Percentiles rank a stretch among this genome's conserved stretches.
Evolutionary conservation across 2,888 invertebrate species (phyloP).

Genomic region (Sphaeridia pumilis): DNA sequence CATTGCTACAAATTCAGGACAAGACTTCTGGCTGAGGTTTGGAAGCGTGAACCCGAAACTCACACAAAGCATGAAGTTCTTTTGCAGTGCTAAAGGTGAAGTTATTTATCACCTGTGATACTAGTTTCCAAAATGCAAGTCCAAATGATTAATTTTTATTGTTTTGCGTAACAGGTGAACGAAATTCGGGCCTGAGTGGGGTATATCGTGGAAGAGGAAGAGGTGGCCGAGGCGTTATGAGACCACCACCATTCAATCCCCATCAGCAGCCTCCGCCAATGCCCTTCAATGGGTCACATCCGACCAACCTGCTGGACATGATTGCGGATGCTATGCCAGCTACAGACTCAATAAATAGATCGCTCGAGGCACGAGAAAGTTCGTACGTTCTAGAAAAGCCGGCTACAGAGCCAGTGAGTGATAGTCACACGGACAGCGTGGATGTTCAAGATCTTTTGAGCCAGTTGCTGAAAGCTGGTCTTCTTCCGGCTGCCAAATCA

Average conservation of each 20-base stretch:
- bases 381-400: slow-evolving; percentile 24
- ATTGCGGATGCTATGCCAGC: slow-evolving; percentile 54
- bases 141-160: neutral
- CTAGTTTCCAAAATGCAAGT: neutral
- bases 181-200: neutral
- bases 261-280: too few relatives aligned
- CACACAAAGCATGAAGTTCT: too few relatives aligned
- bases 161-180: too few relatives aligned
- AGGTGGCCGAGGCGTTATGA: neutral
- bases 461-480: slow-evolving; percentile 73
- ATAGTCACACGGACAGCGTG: slow-evolving; percentile 3
- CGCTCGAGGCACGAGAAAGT: neutral
- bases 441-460: slow-evolving; percentile 75
- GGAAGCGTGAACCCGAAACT: too few relatives aligned
- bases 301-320: slow-evolving; percentile 46
- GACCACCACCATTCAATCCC: neutral
- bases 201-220: neutral
- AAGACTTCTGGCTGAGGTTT: too few relatives aligned
- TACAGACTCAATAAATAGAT: neutral
- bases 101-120: too few relatives aligned
- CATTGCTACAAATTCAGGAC: too few relatives aligned
- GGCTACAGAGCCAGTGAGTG: neutral
- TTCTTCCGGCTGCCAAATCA: slow-evolving; percentile 44
- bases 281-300: too few relatives aligned
- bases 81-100: too few relatives aligned